Conservation (phyloP, 1,140 invertebrate species). For the Mesaphorura yosii region DNA sequence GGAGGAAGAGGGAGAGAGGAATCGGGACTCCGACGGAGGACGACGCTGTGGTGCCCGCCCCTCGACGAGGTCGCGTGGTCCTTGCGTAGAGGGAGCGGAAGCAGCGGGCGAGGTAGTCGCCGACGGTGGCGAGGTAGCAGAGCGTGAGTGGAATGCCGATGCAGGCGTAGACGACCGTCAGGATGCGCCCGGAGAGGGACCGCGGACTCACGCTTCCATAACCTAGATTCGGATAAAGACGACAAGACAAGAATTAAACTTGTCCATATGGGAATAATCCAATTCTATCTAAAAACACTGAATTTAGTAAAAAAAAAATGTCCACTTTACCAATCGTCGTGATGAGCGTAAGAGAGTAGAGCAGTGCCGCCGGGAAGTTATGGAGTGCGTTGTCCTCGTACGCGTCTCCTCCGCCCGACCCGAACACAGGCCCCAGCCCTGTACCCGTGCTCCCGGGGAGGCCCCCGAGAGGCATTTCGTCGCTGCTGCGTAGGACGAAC, state of each 20-base stretch:
- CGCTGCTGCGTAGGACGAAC: slow-evolving; percentile 20
- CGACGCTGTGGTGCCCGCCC: too few species aligned
- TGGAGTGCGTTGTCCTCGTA: slow-evolving; percentile 48
- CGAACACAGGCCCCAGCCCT: too few species aligned
- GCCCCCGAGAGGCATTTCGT: too few species aligned
- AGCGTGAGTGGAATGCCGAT: slow-evolving; percentile 28
- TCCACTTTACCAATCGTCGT: slow-evolving; percentile 47
- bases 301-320: not conserved
- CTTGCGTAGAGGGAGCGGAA: slow-evolving; percentile 27
- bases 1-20: slow-evolving; percentile 23
- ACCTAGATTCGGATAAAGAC: slow-evolving; percentile 12
- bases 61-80: slow-evolving; percentile 16
- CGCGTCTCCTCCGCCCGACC: slow-evolving; percentile 33
- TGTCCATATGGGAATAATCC: slow-evolving; percentile 4
- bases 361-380: slow-evolving; percentile 47
- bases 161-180: slow-evolving; percentile 29
- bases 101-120: slow-evolving; percentile 25
- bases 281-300: slow-evolving; percentile 2
- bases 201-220: slow-evolving; percentile 28
- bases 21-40: slow-evolving; percentile 28
- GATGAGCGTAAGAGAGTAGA: slow-evolving; percentile 51
- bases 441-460: too few species aligned
- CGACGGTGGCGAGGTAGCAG: slow-evolving; percentile 26
- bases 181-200: slow-evolving; percentile 25
- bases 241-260: not conserved